Percentiles rank a stretch among this genome's conserved stretches.
Conservation (phyloP, 2,888 invertebrate species). For the Scaptomyza polygonia region DNA sequence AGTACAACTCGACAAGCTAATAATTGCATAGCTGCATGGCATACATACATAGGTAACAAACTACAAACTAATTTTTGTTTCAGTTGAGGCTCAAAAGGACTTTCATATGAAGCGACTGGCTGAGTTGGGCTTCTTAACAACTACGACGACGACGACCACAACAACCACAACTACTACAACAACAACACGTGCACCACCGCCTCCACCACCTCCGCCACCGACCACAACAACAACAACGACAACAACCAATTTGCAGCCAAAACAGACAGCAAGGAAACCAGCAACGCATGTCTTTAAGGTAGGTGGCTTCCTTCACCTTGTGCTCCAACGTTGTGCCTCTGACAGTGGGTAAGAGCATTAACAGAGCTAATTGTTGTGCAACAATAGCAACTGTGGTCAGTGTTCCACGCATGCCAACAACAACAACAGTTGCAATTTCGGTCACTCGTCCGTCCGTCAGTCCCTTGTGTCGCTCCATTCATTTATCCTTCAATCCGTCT, state of each 20-base stretch:
- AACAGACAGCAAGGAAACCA: conserved; percentile 75
- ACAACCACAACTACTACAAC: conserved; percentile 85
- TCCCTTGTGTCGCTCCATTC: conserved; percentile 12
- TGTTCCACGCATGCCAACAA: conserved; percentile 16
- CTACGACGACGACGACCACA: conserved; percentile 84
- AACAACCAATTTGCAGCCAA: conserved; percentile 83
- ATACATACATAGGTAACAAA: neutral
- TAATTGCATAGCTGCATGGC: conserved; percentile 11
- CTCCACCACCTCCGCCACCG: conserved; percentile 78
- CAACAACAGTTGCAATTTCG: conserved; percentile 46
- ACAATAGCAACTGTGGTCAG: conserved; percentile 16
- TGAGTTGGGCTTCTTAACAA: conserved; percentile 85
- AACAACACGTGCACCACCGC: conserved; percentile 69
- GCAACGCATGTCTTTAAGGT: conserved; percentile 78
- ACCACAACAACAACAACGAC: conserved; percentile 73
- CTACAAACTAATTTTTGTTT: conserved; percentile 13
- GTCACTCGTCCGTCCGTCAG: neutral
- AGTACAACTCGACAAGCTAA: conserved; percentile 82
- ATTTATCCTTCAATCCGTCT: conserved; percentile 57
- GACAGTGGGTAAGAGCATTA: conserved; percentile 18
- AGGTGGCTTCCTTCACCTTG: conserved; percentile 29
- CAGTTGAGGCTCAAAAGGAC: conserved; percentile 95
- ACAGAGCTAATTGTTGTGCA: conserved; percentile 55
- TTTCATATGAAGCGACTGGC: conserved; percentile 89
- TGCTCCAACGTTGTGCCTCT: neutral